Base-by-base conservation (phyloP, 37 sponge, comb jelly and placozoan genomes). In the Dysidea cf. avara region DNA sequence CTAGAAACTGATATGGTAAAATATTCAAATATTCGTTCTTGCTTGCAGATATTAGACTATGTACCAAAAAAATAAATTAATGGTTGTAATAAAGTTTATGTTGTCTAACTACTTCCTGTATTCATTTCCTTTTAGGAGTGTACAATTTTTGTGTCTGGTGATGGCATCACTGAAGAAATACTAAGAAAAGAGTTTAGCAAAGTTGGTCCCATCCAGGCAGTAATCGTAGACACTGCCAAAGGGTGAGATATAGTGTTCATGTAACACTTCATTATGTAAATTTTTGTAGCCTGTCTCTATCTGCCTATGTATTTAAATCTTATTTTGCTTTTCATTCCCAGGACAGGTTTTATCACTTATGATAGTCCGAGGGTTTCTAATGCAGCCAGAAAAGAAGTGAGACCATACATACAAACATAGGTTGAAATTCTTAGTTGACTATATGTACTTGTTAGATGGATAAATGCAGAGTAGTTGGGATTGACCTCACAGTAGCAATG, bases 401-500 rank as follows among this genome's bases (percentile, higher is more conserved):
- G 78, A 37, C 3, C 13, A n/a, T n/a, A n/a, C n/a, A n/a, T n/a
- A n/a, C n/a, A n/a, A n/a, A n/a, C n/a, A n/a, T 32, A 18, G 37
- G 39, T 36, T 7, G 13, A 12, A 64, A n/a, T n/a, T n/a, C n/a
- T n/a, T n/a, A n/a, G n/a, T n/a, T 12, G 12, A 21, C 35, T 36
- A 48, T 66, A 20, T 6, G 13, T 22, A 24, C 26, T 56, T 26
- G 37, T 25, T 68, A 89, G 89, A 89, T 89, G 89, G 54, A 89
- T 38, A 47, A 56, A 17, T 84, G 89, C 1, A 83, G 80, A 80
- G 74, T 89, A 18, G 73, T 54, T 22, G 89, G 85, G 17, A 61
- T 50, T 39, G 89, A 79, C 20, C 60, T 89, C 20, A 39, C 16
- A 24, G 85, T 89, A 26, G 69, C 60, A 18, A 48, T 38, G 13